Percentiles rank a stretch among this genome's conserved stretches.
phyloP scores from a whole-genome alignment of 92 coral and sea anemone species.

The Epizoanthus scotinus region DNA sequence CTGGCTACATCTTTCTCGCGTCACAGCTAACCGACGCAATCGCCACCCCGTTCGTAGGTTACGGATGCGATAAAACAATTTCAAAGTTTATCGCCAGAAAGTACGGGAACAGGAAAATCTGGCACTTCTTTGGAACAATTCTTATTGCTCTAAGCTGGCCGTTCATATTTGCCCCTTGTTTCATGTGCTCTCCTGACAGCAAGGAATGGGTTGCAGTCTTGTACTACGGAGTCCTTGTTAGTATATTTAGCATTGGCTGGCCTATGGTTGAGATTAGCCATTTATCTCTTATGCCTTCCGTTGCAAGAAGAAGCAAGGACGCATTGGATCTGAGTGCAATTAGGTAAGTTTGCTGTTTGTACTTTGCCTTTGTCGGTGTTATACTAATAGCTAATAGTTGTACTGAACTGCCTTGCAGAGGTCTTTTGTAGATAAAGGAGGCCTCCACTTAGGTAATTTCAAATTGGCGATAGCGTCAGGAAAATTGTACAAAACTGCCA shows the following conservation, averaged over 20 bases:
- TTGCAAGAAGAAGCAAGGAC: constrained; percentile 78
- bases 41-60: constrained; percentile 84
- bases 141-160: constrained; percentile 87
- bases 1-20: constrained; percentile 79
- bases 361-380: too few relatives aligned
- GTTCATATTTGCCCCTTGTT: constrained; percentile 78
- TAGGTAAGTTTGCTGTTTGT: constrained; percentile 53
- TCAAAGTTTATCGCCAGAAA: constrained; percentile 61
- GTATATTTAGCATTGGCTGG: constrained; percentile 78
- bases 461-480: too few relatives aligned
- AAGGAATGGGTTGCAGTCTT: constrained; percentile 67
- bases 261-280: constrained; percentile 95
- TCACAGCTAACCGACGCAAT: constrained; percentile 82
- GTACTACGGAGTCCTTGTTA: constrained; percentile 65
- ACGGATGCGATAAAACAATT: constrained; percentile 78
- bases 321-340: constrained; percentile 79
- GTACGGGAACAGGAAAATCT: constrained; percentile 80
- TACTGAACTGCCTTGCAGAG: too few relatives aligned
- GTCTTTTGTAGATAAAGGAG: too few relatives aligned
- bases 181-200: constrained; percentile 59
- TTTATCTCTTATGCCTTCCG: constrained; percentile 81
- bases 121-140: constrained; percentile 83
- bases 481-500: too few relatives aligned
- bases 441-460: too few relatives aligned
- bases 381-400: too few relatives aligned